These are phyloP conservation scores for Otocyon megalotis DNA, from an alignment of 2,113 vertebrate species.

Conservation along the genomic window DNA sequence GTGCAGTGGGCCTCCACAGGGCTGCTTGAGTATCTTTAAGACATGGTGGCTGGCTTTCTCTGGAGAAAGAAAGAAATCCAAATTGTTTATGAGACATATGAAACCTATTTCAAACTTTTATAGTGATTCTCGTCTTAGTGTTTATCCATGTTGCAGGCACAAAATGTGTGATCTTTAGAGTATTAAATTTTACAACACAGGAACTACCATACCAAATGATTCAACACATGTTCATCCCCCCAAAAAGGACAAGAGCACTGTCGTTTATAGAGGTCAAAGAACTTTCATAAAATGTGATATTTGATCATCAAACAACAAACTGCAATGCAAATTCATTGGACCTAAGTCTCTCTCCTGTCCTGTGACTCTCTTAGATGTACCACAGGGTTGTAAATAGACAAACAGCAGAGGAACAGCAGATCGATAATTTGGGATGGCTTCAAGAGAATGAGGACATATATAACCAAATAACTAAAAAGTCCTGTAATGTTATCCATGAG, in stretches of 20 bases:
- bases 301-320: neutral
- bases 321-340: neutral
- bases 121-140: neutral
- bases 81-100: neutral
- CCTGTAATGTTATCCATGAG: neutral
- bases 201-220: neutral
- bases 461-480: neutral
- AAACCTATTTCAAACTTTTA: neutral
- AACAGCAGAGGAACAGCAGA: neutral
- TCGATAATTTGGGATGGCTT: neutral
- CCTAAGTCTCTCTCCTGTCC: neutral
- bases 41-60: neutral
- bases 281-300: neutral
- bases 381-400: neutral
- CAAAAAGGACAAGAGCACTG: neutral
- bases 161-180: neutral
- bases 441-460: neutral
- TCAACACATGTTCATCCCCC: neutral
- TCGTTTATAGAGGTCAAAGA: neutral
- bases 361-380: neutral
- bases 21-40: neutral
- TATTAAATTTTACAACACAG: neutral
- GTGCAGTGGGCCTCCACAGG: neutral
- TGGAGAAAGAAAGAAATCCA: conserved; percentile 20
- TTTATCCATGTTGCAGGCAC: neutral